Conservation (phyloP, 1,140 invertebrate species). For the Phortica variegata region DNA sequence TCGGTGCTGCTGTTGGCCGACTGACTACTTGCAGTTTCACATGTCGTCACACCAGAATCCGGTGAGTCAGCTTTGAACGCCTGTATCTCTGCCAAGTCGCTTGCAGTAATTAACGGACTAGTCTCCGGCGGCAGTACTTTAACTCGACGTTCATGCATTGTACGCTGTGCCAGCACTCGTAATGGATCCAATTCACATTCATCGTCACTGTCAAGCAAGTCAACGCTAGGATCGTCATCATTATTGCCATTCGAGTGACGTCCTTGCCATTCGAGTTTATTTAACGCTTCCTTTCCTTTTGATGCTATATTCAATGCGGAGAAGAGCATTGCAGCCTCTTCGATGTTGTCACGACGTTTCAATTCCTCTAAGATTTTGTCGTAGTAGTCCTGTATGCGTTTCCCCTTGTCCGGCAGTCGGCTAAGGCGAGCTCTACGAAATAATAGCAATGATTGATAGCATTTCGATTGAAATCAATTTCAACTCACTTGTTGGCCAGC, state of each 20-base stretch:
- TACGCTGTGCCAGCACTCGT: constrained; percentile 66
- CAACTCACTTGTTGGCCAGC: constrained; percentile 59
- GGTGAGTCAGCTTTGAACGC: constrained; percentile 42
- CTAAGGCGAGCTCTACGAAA: constrained; percentile 35
- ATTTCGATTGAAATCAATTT: constrained; percentile 3
- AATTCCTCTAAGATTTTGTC: constrained; percentile 63
- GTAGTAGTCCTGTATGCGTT: constrained; percentile 63
- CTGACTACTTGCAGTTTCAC: constrained; percentile 5
- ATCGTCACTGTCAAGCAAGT: constrained; percentile 66
- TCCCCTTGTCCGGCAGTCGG: constrained; percentile 69
- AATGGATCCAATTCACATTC: constrained; percentile 67
- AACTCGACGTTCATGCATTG: constrained; percentile 63
- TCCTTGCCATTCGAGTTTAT: constrained; percentile 69
- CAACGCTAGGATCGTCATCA: constrained; percentile 31
- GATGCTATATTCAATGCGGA: constrained; percentile 63
- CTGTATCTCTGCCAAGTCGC: constrained; percentile 64
- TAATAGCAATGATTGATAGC: background rate
- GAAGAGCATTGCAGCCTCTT: constrained; percentile 63
- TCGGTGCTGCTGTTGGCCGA: constrained; percentile 14
- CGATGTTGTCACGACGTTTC: constrained; percentile 61
- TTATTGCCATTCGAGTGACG: constrained; percentile 32
- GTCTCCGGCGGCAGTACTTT: constrained; percentile 60
- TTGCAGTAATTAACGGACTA: constrained; percentile 63
- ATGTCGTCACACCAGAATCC: constrained; percentile 16
- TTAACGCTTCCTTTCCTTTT: constrained; percentile 61